A percentile compares a stretch with the other conserved stretches of the same genome.
Evolutionary conservation across 2,888 invertebrate species (phyloP).

Genomic region (Torymus tubicola): DNA sequence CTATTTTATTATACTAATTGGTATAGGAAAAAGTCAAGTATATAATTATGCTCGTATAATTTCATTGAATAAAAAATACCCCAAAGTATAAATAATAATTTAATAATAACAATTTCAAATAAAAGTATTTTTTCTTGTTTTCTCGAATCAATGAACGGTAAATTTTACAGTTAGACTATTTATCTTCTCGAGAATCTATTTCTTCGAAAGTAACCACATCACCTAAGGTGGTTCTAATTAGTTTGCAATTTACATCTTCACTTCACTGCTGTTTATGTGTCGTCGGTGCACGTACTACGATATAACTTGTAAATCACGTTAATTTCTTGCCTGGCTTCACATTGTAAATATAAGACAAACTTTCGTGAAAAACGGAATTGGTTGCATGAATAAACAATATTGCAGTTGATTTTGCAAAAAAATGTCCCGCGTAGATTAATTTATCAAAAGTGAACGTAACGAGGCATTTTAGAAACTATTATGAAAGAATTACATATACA

Average conservation of each 20-base stretch:
- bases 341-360: neutral
- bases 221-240: slow-evolving; percentile 4
- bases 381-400: no score
- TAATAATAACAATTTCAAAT: no score
- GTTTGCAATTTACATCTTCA: slow-evolving; percentile 12
- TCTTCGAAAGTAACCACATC: neutral
- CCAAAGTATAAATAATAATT: no score
- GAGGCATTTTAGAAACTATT: no score
- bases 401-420: no score
- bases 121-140: neutral
- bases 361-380: neutral
- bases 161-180: slow-evolving; percentile 10
- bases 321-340: neutral
- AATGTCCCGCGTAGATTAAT: no score
- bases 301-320: slow-evolving; percentile 11
- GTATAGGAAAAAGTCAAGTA: no score
- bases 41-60: no score
- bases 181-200: neutral
- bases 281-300: neutral
- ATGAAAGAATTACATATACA: no score
- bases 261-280: neutral
- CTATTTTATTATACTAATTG: no score
- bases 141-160: slow-evolving; percentile 21
- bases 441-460: no score
- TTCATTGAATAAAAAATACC: no score